Evolutionary conservation across 1,140 invertebrate genomes (phyloP).

Genomic region (Nebria ingens): DNA sequence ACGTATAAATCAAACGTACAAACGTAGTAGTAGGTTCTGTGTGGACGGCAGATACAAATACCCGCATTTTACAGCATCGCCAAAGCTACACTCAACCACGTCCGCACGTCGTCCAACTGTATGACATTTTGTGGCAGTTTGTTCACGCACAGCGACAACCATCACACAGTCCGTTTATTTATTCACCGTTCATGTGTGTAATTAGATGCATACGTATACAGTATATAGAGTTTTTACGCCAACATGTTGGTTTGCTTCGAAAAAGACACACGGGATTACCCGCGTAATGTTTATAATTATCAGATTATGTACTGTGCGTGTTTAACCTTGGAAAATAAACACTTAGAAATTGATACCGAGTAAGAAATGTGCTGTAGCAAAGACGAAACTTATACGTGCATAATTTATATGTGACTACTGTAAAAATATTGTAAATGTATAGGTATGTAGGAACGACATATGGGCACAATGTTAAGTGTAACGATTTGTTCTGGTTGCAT

Average conservation of each 20-base stretch:
- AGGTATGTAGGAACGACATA: no score
- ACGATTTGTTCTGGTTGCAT: no score
- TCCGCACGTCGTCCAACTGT: neutral
- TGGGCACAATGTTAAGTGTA: no score
- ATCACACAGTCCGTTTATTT: conserved; percentile 2
- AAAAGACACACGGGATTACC: neutral
- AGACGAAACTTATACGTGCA: no score
- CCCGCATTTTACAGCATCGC: neutral
- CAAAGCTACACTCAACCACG: neutral
- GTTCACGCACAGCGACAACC: neutral
- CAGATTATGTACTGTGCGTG: conserved; percentile 4
- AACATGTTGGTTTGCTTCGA: neutral
- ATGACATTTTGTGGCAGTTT: neutral
- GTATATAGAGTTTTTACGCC: no score
- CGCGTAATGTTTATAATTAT: conserved; percentile 5
- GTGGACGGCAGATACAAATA: no score
- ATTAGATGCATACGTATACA: neutral
- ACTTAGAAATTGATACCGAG: neutral
- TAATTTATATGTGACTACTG: no score
- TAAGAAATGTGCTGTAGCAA: neutral
- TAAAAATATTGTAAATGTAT: no score
- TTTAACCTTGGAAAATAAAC: neutral
- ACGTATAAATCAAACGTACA: neutral
- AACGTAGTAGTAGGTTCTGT: neutral
- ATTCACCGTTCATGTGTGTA: neutral